phyloP scores from a whole-genome alignment of 1,140 invertebrate species.

The Drosophila ananassae region DNA sequence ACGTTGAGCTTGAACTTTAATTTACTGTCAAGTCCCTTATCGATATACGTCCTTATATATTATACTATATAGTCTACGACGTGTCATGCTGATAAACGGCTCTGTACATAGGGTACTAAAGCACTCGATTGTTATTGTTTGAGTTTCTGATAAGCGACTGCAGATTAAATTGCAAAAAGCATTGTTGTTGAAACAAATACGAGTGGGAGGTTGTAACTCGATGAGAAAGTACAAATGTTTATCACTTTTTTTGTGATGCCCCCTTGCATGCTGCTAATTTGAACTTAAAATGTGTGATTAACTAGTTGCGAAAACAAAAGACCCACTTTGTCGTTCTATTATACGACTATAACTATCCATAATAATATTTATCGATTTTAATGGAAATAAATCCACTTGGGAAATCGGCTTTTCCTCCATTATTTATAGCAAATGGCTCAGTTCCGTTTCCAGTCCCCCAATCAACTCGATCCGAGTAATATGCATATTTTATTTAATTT shows the following conservation, averaged over 20 bases:
- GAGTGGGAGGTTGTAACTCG: not conserved
- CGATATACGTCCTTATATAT: conserved; percentile 1
- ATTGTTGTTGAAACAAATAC: conserved; percentile 8
- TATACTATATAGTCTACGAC: conserved; percentile 1
- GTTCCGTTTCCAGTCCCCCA: conserved; percentile 12
- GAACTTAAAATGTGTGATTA: not conserved
- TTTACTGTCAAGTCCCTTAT: conserved; percentile 32
- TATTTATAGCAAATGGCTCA: conserved; percentile 8
- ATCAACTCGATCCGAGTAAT: not conserved
- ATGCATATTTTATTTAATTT: conserved; percentile 48
- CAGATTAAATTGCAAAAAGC: conserved; percentile 23
- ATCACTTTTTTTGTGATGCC: not conserved
- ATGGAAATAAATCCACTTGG: conserved; percentile 1
- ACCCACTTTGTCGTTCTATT: not conserved
- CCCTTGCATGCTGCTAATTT: conserved; percentile 35
- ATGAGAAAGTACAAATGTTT: conserved; percentile 1
- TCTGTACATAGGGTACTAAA: conserved; percentile 51
- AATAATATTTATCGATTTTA: not conserved
- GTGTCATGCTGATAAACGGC: conserved; percentile 31
- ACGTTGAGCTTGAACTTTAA: conserved; percentile 6
- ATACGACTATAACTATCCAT: not conserved
- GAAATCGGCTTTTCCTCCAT: not conserved
- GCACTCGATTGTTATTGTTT: conserved; percentile 67
- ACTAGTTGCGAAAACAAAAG: not conserved
- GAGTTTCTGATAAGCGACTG: conserved; percentile 23